Evolutionary conservation across 23 tunicate species (phyloP), one percentile per base, ranked within the genome.

Genomic region (Diplosoma virens): DNA sequence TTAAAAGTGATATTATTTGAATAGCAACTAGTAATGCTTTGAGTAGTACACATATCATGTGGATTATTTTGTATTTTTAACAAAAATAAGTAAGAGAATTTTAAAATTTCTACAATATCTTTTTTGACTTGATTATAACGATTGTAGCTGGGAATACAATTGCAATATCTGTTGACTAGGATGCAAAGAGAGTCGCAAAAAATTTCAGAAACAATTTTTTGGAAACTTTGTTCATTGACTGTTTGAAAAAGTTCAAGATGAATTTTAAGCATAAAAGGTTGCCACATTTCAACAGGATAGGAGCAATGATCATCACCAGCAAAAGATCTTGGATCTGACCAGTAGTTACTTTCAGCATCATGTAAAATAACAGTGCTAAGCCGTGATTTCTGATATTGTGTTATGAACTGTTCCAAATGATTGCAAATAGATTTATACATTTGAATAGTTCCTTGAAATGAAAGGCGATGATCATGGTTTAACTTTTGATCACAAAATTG

Each of bases 341-440:
- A 89, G 30, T 89, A 78, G 52, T 89, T 72, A 53, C 96, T 82
- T 18, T 78, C 96, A 24, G 80, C 80, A 69, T 89, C 96, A 65
- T 89, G 96, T 2, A 89, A 33, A 1, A 82, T 50, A 6, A 28
- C 20, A 22, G 76, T 45, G 0, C 59, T n/a, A 58, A 89, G 33
- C 32, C 73, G 70, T 22, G 80, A 23, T 22, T 69, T 61, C 32
- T 79, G 83, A 64, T 82, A 77, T 30, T 89, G 96, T 21, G 78
- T 29, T 16, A 82, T 47, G 17, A 48, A 18, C 30, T 78, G 82
- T 1, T 67, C 31, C 16, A 82, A 46, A 5, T 75, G 77, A 9
- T 78, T 59, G 30, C 69, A 30, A 30, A 78, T 47, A 1, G 77
- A 52, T 41, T 60, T 61, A 66, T 77, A 89, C 41, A 82, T 34